Base-by-base conservation (phyloP, 1,140 invertebrate species). In the Drosophila takahashii region DNA sequence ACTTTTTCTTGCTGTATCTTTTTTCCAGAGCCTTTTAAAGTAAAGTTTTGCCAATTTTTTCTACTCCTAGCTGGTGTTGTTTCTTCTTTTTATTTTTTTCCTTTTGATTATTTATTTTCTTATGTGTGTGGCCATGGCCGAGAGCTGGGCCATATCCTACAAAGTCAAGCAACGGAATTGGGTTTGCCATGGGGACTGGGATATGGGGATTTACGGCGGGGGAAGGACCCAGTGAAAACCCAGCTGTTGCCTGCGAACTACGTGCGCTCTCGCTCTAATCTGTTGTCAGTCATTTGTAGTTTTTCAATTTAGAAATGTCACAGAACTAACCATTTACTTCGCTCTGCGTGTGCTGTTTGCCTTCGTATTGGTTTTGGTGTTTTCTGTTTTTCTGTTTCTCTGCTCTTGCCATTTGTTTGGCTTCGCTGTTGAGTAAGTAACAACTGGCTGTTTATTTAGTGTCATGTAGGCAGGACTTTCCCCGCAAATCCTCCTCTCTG, bases 261-360 rank as follows among this genome's bases (percentile, higher is more conserved):
- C 79, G 79, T 81, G 74, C 79, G 34, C 72, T 73, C 67, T 47
- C 61, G 62, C 75, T 77, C 79, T 87, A 89, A 87, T 83, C 83
- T 89, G 76, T 79, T 87, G 83, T 87, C 83, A 87, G 71, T 87
- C 84, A 87, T 87, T 87, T 87, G 83, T 89, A 87, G 84, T 89
- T 89, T 84, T 87, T 87, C 84, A 87, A 87, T 89, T 87, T 89
- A 60, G 83, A 84, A 87, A 89, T 87, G 83, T 87, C 84, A 89
- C 84, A 87, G 79, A 87, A 77, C 84, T 89, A 89, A 87, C 84
- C 84, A 87, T 83, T 87, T 87, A 79, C 83, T 86, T 87, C 56
- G 59, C 51, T 61, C 59, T 60, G 47, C 62, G 54, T 75, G 45
- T 65, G 47, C 32, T 58, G 44, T 87, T 86, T 85, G 74, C 69